Conservation (phyloP, 2,797 vertebrate genomes). For the Craterocephalus amniculus region DNA sequence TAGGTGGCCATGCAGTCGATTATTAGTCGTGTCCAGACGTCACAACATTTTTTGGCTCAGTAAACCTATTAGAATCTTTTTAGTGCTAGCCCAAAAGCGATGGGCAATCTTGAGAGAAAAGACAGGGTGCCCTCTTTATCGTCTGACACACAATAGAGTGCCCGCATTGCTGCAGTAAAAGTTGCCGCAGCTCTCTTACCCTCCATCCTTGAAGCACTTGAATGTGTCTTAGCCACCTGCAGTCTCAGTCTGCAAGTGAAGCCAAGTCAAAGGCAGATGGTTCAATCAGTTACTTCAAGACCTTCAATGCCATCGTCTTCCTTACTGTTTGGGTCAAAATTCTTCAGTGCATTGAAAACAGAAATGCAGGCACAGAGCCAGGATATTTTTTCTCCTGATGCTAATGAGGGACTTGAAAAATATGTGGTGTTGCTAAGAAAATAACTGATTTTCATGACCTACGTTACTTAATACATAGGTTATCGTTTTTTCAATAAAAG, state of each 20-base stretch:
- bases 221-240: background rate
- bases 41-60: background rate
- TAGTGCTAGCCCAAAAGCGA: background rate
- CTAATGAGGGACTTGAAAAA: too few species aligned
- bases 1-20: background rate
- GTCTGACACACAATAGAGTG: slow-evolving; percentile 36
- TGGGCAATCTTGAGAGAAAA: background rate
- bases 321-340: slow-evolving; percentile 5
- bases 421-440: too few species aligned
- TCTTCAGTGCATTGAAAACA: too few species aligned
- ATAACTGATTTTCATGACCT: too few species aligned
- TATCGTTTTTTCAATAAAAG: too few species aligned
- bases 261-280: background rate
- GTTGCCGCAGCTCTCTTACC: slow-evolving; percentile 14
- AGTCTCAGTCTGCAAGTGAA: slow-evolving; percentile 4
- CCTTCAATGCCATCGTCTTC: background rate
- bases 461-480: too few species aligned
- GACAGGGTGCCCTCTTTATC: slow-evolving; percentile 32
- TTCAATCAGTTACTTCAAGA: background rate
- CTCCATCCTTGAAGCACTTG: background rate
- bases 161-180: slow-evolving; percentile 24
- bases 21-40: too few species aligned
- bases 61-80: background rate
- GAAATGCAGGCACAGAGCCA: too few species aligned
- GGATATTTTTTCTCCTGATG: too few species aligned